Conservation (phyloP, 2,113 vertebrate species). For the rat (Rattus norvegicus) region DNA sequence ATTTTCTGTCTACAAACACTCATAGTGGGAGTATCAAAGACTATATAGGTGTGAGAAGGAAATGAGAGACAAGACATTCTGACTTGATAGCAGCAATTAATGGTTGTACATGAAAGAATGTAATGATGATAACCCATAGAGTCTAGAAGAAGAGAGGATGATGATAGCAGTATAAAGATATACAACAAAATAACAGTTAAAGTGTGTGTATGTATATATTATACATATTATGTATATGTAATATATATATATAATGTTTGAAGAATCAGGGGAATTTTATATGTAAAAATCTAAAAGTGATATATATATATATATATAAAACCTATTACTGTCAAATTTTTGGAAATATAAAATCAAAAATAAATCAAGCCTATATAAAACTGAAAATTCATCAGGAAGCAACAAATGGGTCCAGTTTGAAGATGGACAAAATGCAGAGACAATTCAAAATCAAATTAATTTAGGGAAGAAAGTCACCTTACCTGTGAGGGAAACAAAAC, state of each 20-base stretch:
- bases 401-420: background rate
- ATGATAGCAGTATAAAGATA: background rate
- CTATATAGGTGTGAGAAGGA: background rate
- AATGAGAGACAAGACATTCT: background rate
- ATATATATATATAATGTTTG: background rate
- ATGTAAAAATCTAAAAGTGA: background rate
- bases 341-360: background rate
- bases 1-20: background rate
- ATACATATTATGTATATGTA: too few species aligned
- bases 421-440: background rate
- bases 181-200: background rate
- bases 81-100: background rate
- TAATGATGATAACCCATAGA: background rate
- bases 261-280: background rate
- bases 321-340: background rate
- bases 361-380: background rate
- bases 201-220: background rate
- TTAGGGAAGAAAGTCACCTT: background rate
- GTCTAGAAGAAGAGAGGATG: background rate
- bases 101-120: background rate
- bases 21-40: background rate
- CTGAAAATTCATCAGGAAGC: background rate
- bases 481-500: too few species aligned
- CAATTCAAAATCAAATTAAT: background rate
- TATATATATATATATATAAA: too few species aligned